Evolutionary conservation across 1,140 invertebrate genomes (phyloP), one percentile per base, ranked within the genome.

Genomic region (Hypothenemus hampei): DNA sequence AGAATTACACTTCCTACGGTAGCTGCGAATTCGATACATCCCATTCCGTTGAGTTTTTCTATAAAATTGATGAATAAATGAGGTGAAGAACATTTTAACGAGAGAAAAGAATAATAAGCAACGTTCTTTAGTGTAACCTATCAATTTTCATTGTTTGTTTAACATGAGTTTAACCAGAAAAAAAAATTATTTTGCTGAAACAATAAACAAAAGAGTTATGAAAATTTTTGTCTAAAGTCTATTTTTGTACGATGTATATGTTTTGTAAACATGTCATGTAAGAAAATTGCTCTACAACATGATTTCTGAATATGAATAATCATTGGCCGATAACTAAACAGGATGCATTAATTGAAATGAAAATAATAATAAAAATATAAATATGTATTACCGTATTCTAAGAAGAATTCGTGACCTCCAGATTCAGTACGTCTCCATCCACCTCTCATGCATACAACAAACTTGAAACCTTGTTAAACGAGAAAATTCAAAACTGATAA

Each of bases 11-110:
- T 93, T 19, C 89, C 76, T 15, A 86, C 72, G 3, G 86, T 91
- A 4, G 93, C 85, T 23, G 91, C 76, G 57, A 88, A 77, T 67
- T 94, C 92, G 63, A 94, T 85, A 59, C 77, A 81, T 53, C 79
- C 79, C 72, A 70, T 71, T 20, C 52, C 63, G 51, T 62, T 61
- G 6, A 61, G 40, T 58, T 65, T 64, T 58, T 65, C 65, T 70
- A 49, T 65, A 66, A 41, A 43, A 31, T 1, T 3, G 26, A 31
- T 8, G 26, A 31, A 31, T 11, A 8, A 1, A 31, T 29, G 3
- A 20, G 13, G 11, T 16, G 31, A 46, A 46, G 15, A 46, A n/a
- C n/a, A n/a, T n/a, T n/a, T n/a, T n/a, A n/a, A n/a, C n/a, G n/a
- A n/a, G n/a, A n/a, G n/a, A n/a, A n/a, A n/a, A n/a, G n/a, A n/a